Evolutionary conservation across 2,797 vertebrate species (phyloP), one percentile per base, ranked within the genome.

Genomic region (Scyliorhinus canicula): DNA sequence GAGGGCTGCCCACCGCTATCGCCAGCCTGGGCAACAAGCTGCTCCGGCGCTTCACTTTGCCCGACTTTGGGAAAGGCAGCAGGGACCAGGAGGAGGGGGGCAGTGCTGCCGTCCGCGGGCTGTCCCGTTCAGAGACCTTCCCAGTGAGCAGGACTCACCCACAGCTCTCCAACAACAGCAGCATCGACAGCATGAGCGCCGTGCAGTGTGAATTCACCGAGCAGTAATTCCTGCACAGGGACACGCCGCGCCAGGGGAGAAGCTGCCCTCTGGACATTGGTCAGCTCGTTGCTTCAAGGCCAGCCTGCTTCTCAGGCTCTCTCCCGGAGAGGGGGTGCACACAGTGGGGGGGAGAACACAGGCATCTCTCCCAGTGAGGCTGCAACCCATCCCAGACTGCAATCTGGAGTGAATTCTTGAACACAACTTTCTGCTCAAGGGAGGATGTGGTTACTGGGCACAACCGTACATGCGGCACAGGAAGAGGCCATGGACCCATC

Each of bases 191-290:
- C 96, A 97, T 98, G 96, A 98, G 97, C 95, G 97, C 97, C 24
- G 97, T 98, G 19, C 97, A 97, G 93, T 98, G 97, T 95, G 97
- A 98, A 95, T 98, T 97, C 96, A 97, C 97, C 96, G 96, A 97
- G 95, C 96, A 96, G 6, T 67, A 95, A 69, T 35, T 91, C 95
- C 44, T 95, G 71, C 95, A 8, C 14, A 93, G 14, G 12, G 44
- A 35, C 0, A 16, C 2, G 55, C 7, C 44, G 40, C 8, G 6
- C 16, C 4, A 82, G 35, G 12, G 2, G n/a, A 0, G 55, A 65
- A 24, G 19, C 63, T 19, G 19, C 63, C 63, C 63, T 3, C 63
- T 21, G 63, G 63, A 19, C n/a, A n/a, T n/a, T n/a, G n/a, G n/a
- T 44, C 77, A 4, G 77, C 35, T n/a, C 35, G n/a, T 67, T 67